Percentiles rank a stretch among this genome's conserved stretches.
Evolutionary conservation across 2,113 vertebrate genomes (phyloP).

Genomic region (Otocyon megalotis): DNA sequence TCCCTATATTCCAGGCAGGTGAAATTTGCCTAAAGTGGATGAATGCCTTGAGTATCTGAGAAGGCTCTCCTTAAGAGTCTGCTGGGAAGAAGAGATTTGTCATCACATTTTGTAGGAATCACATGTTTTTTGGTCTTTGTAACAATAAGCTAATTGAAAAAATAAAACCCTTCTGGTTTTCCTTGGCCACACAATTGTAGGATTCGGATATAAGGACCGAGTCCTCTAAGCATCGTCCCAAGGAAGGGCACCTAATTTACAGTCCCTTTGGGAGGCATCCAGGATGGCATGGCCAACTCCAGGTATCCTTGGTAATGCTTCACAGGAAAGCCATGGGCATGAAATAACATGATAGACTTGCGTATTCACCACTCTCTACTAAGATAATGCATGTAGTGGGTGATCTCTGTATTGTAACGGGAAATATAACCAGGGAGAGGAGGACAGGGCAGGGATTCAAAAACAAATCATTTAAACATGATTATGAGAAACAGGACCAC

Average conservation of each 20-base stretch:
- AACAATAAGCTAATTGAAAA: slow-evolving; percentile 6
- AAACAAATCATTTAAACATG: slow-evolving; percentile 5
- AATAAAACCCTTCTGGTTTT: not conserved
- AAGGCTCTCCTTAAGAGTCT: not conserved
- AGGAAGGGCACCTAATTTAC: not conserved
- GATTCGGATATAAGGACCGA: not conserved
- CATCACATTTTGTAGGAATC: not conserved
- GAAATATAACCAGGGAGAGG: not conserved
- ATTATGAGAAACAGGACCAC: not conserved
- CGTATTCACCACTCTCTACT: not conserved
- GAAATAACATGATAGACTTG: not conserved
- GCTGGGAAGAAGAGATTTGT: not conserved
- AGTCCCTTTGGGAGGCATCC: not conserved
- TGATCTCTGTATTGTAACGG: not conserved
- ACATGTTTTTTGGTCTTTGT: not conserved
- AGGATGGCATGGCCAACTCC: not conserved
- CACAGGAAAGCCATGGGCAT: not conserved
- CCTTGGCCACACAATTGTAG: not conserved
- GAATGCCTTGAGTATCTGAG: not conserved
- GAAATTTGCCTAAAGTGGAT: not conserved
- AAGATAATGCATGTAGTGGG: not conserved
- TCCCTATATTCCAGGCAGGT: not conserved
- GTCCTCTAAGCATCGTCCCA: not conserved
- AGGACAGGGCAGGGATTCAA: not conserved
- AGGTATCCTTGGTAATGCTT: not conserved